Percentiles rank a stretch among this genome's conserved stretches.
Conservation (phyloP, 2,797 vertebrate genomes). For the Argyrosomus regius region DNA sequence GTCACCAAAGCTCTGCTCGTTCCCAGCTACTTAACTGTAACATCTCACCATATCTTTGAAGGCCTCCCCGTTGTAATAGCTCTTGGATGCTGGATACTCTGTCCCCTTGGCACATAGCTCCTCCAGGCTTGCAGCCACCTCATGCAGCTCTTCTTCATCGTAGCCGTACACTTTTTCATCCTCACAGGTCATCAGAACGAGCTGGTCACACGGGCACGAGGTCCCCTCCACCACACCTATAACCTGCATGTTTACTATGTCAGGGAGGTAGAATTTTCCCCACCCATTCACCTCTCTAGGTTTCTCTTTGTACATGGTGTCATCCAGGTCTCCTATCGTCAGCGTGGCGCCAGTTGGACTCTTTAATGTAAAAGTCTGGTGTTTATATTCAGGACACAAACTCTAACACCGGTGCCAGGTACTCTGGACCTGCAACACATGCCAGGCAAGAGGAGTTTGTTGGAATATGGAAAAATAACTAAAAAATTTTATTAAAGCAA, state of each 20-base stretch:
- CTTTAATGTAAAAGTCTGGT: fast-evolving
- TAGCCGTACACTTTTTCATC: constrained; percentile 40
- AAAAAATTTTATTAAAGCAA: too few relatives aligned
- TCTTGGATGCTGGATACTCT: constrained; percentile 28
- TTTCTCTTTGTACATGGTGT: constrained; percentile 21
- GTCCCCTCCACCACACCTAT: constrained; percentile 21
- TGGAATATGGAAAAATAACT: not conserved
- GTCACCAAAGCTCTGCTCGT: not conserved
- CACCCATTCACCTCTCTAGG: constrained; percentile 10
- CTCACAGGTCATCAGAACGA: constrained; percentile 61
- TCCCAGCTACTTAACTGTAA: not conserved
- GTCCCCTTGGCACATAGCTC: constrained; percentile 25
- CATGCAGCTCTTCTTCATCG: constrained; percentile 57
- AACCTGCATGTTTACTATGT: constrained; percentile 27
- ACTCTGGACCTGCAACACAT: constrained; percentile 13
- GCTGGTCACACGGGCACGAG: not conserved
- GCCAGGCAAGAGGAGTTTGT: not conserved
- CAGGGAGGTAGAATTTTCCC: constrained; percentile 45
- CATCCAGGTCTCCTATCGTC: constrained; percentile 1
- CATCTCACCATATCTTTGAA: constrained; percentile 52
- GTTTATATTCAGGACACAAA: fast-evolving
- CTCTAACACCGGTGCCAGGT: fast-evolving
- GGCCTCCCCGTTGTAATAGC: constrained; percentile 45
- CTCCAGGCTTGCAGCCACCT: constrained; percentile 1
- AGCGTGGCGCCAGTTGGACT: not conserved